Base-by-base conservation (phyloP, 2,797 vertebrate species). In the Phataginus tricuspis region DNA sequence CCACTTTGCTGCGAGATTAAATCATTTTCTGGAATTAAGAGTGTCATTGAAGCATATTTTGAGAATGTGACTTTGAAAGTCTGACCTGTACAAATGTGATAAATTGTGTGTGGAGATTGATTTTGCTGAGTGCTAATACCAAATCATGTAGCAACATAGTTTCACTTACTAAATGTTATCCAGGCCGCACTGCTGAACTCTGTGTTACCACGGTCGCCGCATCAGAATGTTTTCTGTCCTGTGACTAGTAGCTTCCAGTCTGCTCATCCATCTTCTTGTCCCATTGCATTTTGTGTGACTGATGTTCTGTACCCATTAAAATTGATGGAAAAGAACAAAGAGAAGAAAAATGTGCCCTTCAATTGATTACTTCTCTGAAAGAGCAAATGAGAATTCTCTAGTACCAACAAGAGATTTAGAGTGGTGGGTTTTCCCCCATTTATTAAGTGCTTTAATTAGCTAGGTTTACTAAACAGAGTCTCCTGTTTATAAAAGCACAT, bases 261-360 rank as follows among this genome's bases (percentile, higher is more conserved):
- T 98, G 98, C 98, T 98, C 99, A 99, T 99, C 98, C 99, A 99
- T 99, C 99, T 99, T 99, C 98, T 99, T 99, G 99, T 99, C 99
- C 98, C 98, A 99, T 99, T 99, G 99, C 98, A 98, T 99, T 99
- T 98, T 98, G 96, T 99, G 98, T 99, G 99, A 99, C 99, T 98
- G 99, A 99, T 99, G 99, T 98, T 98, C 98, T 99, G 99, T 98
- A 98, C 98, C 98, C 98, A 99, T 99, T 99, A 99, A 99, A 99
- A 99, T 98, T 99, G 99, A 99, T 99, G 99, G 98, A 98, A 98
- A 98, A 98, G 98, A 98, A 99, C 98, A 99, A 99, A 99, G 98
- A 97, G 98, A 98, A 98, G 98, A 98, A 98, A 98, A 98, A 99
- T 97, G 97, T 97, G 97, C 98, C 97, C 98, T 98, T 98, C 99